Evolutionary conservation across 2,113 vertebrate species (phyloP).

Genomic region (Grallaria varia): DNA sequence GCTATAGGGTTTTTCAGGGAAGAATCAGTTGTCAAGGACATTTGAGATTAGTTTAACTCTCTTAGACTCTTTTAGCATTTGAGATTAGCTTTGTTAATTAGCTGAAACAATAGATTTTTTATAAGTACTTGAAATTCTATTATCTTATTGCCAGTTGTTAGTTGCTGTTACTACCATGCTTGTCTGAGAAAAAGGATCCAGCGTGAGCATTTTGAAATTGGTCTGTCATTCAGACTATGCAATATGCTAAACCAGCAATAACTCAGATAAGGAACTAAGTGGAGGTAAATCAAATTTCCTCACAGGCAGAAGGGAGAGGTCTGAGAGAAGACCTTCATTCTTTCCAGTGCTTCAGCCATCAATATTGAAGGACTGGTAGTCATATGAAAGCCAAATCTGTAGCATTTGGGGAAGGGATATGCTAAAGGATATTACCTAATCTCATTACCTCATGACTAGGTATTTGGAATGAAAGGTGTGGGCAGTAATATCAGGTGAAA

Average conservation of each 20-base stretch:
- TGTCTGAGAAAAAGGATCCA: background rate
- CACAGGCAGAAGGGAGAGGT: background rate
- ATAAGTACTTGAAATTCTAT: background rate
- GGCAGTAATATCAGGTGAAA: background rate
- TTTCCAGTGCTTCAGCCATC: background rate
- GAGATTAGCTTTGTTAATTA: constrained; percentile 27
- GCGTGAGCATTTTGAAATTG: background rate
- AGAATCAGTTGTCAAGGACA: background rate
- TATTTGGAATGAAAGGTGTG: background rate
- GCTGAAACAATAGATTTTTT: background rate
- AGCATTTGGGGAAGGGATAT: background rate
- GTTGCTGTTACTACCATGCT: background rate
- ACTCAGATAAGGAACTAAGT: background rate
- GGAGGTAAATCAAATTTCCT: background rate
- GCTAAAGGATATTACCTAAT: background rate
- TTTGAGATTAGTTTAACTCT: background rate
- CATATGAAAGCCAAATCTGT: background rate
- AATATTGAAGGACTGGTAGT: background rate
- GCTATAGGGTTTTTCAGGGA: background rate
- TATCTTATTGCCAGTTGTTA: background rate
- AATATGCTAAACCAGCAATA: background rate
- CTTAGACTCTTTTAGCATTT: background rate
- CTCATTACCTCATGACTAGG: background rate
- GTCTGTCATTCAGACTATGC: background rate
- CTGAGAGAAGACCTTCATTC: background rate